These are phyloP conservation scores for Acanthosoma haemorrhoidale DNA, from an alignment of 2,888 invertebrate genomes.

Conservation along the genomic window DNA sequence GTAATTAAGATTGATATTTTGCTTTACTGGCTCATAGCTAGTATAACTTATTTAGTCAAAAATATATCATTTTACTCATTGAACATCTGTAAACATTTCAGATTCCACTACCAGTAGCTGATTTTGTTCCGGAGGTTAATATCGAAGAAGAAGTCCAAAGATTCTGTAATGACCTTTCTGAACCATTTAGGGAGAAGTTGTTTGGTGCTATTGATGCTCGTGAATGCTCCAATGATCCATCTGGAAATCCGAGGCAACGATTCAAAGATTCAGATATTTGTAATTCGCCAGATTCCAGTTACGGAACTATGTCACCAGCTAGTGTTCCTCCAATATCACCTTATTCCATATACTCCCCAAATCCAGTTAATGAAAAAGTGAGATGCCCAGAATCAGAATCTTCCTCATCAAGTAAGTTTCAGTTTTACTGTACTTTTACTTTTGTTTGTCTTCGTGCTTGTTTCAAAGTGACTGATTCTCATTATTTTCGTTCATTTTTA, in stretches of 20 bases:
- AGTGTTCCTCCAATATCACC: conserved; percentile 14
- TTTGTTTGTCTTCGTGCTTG: too few relatives aligned
- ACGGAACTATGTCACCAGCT: not conserved
- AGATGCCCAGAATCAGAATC: not conserved
- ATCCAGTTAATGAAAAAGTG: not conserved
- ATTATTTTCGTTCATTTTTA: too few relatives aligned
- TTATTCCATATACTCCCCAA: conserved; percentile 13
- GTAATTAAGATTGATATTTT: not conserved
- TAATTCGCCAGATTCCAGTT: conserved; percentile 14
- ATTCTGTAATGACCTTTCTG: not conserved
- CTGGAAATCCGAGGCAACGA: not conserved
- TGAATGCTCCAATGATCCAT: not conserved
- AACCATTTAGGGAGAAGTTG: not conserved
- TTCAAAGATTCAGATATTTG: not conserved
- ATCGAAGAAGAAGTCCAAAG: not conserved
- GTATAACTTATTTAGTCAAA: not conserved
- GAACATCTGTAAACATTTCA: not conserved
- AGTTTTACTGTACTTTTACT: not conserved
- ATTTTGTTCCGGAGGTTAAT: not conserved
- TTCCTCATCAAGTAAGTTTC: not conserved
- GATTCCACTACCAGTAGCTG: conserved; percentile 2
- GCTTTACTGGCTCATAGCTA: not conserved
- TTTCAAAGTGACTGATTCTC: too few relatives aligned
- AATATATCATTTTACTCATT: not conserved
- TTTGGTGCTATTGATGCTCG: not conserved